These are phyloP conservation scores for Harpagoxenus sublaevis DNA, from an alignment of 2,888 invertebrate genomes.

Conservation along the genomic window DNA sequence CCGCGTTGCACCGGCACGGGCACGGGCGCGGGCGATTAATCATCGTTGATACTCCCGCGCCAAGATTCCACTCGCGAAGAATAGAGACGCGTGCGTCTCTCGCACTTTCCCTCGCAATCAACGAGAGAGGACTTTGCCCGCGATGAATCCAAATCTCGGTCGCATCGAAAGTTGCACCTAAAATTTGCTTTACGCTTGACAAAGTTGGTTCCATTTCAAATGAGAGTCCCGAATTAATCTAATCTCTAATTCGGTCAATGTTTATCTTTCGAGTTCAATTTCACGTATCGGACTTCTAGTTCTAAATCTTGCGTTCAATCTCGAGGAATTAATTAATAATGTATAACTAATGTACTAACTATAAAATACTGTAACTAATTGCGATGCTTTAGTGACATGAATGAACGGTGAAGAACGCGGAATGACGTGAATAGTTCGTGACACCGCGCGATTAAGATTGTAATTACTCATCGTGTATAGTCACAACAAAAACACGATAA, in stretches of 20 bases:
- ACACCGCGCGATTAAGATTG: neutral
- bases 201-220: neutral
- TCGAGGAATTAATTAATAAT: too few species aligned
- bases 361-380: neutral
- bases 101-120: neutral
- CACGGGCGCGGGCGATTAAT: conserved; percentile 15
- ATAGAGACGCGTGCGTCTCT: neutral
- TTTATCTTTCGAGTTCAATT: neutral
- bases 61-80: neutral
- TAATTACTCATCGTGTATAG: neutral
- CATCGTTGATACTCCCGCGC: neutral
- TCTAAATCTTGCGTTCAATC: neutral
- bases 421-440: neutral
- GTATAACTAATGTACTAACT: too few species aligned
- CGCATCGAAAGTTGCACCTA: neutral
- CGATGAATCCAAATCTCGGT: neutral
- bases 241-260: neutral
- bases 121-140: neutral
- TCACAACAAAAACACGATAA: neutral
- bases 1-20: neutral
- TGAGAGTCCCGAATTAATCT: neutral
- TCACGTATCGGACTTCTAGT: neutral
- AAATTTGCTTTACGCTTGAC: neutral
- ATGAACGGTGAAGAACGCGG: neutral
- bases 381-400: neutral